phyloP scores from a whole-genome alignment of 2,113 vertebrate genomes.

The Ammospiza nelsoni region DNA sequence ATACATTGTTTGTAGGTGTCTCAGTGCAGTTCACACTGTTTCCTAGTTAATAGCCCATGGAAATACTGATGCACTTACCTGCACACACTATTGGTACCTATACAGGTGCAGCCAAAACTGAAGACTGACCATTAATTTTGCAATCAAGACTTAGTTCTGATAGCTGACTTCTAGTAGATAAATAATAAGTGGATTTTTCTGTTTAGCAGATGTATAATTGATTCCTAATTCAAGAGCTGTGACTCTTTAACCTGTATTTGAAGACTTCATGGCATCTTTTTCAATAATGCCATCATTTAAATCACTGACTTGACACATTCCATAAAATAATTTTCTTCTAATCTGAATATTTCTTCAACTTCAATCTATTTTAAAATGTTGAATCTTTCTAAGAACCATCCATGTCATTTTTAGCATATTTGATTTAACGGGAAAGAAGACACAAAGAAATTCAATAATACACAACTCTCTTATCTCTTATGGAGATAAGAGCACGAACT shows the following conservation, averaged over 20 bases:
- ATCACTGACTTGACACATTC: background rate
- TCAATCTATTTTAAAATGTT: background rate
- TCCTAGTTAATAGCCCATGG: background rate
- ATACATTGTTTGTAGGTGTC: background rate
- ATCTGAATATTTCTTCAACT: background rate
- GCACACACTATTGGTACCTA: background rate
- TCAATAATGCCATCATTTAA: background rate
- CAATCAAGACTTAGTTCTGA: background rate
- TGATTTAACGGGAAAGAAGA: background rate
- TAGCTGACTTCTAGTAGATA: background rate
- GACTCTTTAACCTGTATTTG: background rate
- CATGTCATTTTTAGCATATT: background rate
- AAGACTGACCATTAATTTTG: background rate
- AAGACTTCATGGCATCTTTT: background rate
- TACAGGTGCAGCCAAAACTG: background rate
- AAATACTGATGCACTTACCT: background rate
- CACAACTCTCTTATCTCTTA: background rate
- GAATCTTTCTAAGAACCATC: background rate
- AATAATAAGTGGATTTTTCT: background rate
- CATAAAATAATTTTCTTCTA: background rate
- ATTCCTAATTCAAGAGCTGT: background rate
- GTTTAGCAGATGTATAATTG: background rate
- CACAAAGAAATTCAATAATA: background rate
- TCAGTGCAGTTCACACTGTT: background rate
- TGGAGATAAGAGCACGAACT: background rate